These are phyloP conservation scores for Halichoeres trimaculatus DNA, from an alignment of 2,113 vertebrate genomes.

Conservation along the genomic window DNA sequence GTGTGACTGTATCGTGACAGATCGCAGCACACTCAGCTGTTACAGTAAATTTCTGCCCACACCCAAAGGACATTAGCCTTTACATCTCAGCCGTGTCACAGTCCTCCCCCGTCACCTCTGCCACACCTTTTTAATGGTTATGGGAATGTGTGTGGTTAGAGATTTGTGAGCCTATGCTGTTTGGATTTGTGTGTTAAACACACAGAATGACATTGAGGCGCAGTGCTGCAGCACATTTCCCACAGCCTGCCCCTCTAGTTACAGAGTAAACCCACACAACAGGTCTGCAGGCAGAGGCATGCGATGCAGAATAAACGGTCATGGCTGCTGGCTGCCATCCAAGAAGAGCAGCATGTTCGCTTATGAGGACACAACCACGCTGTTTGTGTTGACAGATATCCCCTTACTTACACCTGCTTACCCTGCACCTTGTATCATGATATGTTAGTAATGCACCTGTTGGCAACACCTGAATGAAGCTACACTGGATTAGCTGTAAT, in stretches of 20 bases:
- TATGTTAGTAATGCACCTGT: conserved; percentile 20
- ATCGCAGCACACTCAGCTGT: conserved; percentile 22
- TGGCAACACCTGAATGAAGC: conserved; percentile 6
- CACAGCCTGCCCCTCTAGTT: conserved; percentile 61
- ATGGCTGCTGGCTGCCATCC: conserved; percentile 36
- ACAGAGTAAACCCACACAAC: conserved; percentile 45
- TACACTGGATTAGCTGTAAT: background rate
- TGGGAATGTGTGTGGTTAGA: conserved; percentile 9
- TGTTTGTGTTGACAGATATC: conserved; percentile 26
- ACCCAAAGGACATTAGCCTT: conserved; percentile 1
- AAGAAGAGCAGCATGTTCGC: conserved; percentile 24
- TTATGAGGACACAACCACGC: background rate
- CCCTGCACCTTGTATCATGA: background rate
- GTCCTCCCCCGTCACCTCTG: background rate
- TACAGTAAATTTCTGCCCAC: conserved; percentile 10
- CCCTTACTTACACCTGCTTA: conserved; percentile 3
- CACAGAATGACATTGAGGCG: conserved; percentile 11
- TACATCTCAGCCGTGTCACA: background rate
- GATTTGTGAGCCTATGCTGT: background rate
- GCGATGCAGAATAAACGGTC: conserved; percentile 23
- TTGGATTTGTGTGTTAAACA: conserved; percentile 6
- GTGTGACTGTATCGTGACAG: conserved; percentile 24
- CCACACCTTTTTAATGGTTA: conserved; percentile 31
- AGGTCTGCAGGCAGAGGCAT: conserved; percentile 39
- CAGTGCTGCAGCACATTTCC: conserved; percentile 37